These are phyloP conservation scores for Aleadryas rufinucha DNA, from an alignment of 2,113 vertebrate genomes.

Conservation along the genomic window DNA sequence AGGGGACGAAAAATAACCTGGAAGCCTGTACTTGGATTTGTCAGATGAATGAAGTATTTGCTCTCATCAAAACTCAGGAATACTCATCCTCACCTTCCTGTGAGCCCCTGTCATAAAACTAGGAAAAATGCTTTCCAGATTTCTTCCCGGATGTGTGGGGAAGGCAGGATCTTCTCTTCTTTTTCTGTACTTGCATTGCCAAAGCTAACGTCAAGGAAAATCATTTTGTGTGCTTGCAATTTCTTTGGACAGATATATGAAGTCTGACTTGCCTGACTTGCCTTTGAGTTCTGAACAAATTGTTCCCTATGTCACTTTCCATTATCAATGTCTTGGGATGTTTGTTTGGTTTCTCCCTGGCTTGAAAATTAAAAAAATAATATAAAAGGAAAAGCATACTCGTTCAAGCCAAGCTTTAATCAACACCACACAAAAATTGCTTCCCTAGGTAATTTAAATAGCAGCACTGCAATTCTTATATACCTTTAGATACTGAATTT, in stretches of 20 bases:
- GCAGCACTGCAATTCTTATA: background rate
- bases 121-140: background rate
- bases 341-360: background rate
- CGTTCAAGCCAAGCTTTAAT: constrained; percentile 29
- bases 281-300: constrained; percentile 6
- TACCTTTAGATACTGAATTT: constrained; percentile 8
- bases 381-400: background rate
- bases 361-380: background rate
- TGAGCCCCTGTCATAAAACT: background rate
- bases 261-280: background rate
- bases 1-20: background rate
- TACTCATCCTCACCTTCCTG: background rate
- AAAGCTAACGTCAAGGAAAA: background rate
- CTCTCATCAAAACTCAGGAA: background rate
- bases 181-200: background rate
- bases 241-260: background rate
- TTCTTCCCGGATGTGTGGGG: background rate
- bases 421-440: background rate
- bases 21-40: background rate
- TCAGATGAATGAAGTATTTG: background rate
- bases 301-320: background rate
- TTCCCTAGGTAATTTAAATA: background rate
- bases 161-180: background rate
- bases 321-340: background rate
- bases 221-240: background rate